Conservation (phyloP, 1,140 invertebrate genomes). For the Hycleus cichorii region DNA sequence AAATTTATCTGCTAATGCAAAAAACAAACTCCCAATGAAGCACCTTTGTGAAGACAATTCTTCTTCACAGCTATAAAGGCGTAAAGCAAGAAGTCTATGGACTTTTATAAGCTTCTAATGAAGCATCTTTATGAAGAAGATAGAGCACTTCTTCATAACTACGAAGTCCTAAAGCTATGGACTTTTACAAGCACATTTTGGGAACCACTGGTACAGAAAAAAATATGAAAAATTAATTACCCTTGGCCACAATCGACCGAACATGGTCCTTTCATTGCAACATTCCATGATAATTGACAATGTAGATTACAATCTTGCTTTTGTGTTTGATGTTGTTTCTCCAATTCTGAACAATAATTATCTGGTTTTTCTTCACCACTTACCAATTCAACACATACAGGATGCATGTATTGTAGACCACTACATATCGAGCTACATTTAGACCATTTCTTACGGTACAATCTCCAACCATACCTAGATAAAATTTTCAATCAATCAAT, state of each 20-base stretch:
- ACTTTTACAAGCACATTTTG: no score
- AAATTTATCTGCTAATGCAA: no score
- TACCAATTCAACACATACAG: conserved; percentile 30
- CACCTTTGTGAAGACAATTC: no score
- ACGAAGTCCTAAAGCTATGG: no score
- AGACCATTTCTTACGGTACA: conserved; percentile 51
- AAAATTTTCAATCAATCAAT: background rate
- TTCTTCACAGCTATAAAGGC: no score
- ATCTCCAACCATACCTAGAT: conserved; percentile 48
- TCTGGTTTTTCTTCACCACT: conserved; percentile 11
- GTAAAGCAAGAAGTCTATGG: no score
- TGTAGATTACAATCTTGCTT: conserved; percentile 35
- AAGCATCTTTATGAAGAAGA: no score
- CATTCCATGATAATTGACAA: conserved; percentile 34
- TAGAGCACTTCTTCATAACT: no score
- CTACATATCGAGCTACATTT: conserved; percentile 52
- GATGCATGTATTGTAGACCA: conserved; percentile 41
- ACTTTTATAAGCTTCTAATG: no score
- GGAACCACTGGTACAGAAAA: no score
- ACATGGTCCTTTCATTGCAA: conserved; percentile 27
- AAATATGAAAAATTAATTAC: conserved; percentile 14
- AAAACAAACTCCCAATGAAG: no score
- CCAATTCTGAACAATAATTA: background rate
- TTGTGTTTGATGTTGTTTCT: conserved; percentile 11
- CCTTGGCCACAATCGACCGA: conserved; percentile 34